phyloP scores from a whole-genome alignment of 2,888 invertebrate species.

The Atethmia centrago region DNA sequence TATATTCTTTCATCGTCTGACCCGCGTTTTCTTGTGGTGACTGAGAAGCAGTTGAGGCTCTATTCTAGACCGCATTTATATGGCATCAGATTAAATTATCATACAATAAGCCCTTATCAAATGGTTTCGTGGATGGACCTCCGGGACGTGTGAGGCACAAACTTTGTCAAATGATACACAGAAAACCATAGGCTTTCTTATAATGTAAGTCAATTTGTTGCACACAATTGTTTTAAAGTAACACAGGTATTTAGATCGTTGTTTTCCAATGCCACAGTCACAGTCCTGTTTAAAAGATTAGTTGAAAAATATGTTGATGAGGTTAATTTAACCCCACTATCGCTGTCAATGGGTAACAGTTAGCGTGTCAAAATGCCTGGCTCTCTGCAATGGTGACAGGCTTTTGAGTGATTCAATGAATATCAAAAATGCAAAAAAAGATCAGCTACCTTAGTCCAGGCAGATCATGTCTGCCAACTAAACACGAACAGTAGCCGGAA shows the following conservation, averaged over 20 bases:
- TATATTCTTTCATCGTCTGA: slow-evolving; percentile 5
- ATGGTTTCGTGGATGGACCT: too few relatives aligned
- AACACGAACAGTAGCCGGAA: not conserved
- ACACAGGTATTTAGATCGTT: slow-evolving; percentile 31
- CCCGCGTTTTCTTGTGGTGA: slow-evolving; percentile 8
- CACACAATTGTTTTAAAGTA: not conserved
- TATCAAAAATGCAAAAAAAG: not conserved
- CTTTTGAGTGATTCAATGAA: not conserved
- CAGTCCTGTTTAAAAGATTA: slow-evolving; percentile 34
- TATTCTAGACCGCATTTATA: not conserved
- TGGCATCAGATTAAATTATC: not conserved
- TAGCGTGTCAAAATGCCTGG: not conserved
- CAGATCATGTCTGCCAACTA: not conserved
- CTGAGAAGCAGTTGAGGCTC: slow-evolving; percentile 13
- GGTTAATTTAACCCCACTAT: slow-evolving; percentile 23
- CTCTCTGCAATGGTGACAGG: not conserved
- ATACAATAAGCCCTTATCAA: slow-evolving; percentile 6
- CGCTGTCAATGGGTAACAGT: not conserved
- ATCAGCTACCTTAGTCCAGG: not conserved
- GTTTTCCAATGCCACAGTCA: slow-evolving; percentile 34
- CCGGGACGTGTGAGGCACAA: too few relatives aligned
- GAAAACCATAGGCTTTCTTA: slow-evolving; percentile 13
- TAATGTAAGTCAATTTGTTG: slow-evolving; percentile 28
- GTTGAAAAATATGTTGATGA: slow-evolving; percentile 32
- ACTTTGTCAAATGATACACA: slow-evolving; percentile 30